Evolutionary conservation across 2,797 vertebrate genomes (phyloP).

Genomic region (Premnoplex brunnescens): DNA sequence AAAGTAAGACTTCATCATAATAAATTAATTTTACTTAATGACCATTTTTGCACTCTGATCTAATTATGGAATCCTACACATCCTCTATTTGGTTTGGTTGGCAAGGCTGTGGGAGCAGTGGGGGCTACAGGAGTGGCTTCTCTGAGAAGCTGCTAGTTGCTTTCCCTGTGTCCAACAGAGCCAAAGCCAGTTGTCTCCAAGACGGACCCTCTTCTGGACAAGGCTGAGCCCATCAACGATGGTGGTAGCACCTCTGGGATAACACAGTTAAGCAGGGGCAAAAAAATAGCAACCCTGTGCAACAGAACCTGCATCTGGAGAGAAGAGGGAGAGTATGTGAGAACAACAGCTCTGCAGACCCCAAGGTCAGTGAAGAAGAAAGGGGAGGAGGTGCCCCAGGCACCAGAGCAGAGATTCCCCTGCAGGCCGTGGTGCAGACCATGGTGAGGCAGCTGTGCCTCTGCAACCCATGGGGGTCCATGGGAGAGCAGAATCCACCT

Average conservation of each 20-base stretch:
- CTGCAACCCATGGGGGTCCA: not conserved
- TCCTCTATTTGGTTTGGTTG: not conserved
- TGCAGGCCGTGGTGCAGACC: accelerated
- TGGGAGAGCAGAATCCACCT: accelerated
- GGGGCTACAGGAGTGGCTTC: not conserved
- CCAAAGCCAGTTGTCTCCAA: not conserved
- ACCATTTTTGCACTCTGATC: not conserved
- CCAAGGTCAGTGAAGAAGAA: not conserved
- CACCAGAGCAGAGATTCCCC: not conserved
- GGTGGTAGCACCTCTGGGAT: not conserved
- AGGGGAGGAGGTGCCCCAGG: not conserved
- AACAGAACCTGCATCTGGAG: not conserved
- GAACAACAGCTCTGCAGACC: not conserved
- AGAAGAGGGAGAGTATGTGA: not conserved
- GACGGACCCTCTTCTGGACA: accelerated
- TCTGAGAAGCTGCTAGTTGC: not conserved
- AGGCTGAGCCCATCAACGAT: not conserved
- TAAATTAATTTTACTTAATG: not conserved
- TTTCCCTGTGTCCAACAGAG: not conserved
- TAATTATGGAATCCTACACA: not conserved
- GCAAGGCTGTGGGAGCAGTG: not conserved
- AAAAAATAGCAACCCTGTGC: not conserved
- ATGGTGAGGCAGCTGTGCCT: no score
- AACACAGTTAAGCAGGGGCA: not conserved
- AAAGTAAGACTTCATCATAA: not conserved